Base-by-base conservation (phyloP, 2,113 vertebrate genomes). In the Brienomyrus brachyistius region DNA sequence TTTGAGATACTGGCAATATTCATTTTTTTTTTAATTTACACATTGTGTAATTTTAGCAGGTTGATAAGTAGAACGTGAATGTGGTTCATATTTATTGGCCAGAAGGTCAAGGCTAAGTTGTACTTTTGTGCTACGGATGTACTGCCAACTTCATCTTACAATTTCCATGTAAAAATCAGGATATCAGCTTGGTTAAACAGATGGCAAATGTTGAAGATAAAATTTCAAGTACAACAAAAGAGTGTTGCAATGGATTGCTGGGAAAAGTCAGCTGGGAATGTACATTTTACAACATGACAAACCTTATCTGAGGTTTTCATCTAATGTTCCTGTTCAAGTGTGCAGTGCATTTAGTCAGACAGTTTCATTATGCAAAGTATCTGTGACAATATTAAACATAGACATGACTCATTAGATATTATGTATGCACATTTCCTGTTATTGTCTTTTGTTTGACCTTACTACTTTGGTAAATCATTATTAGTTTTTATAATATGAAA, bases 381-480 rank as follows among this genome's bases (percentile, higher is more conserved):
- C 45, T 27, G 21, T 27, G 21, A 85, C 43, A 8, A 50, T 7
- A 47, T 27, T 27, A 86, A 86, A 86, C 50, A 70, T 51, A 31
- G 19, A 87, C 17, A 40, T 27, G 85, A 35, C 48, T 15, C 48
- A 87, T 17, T n/a, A 86, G 48, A n/a, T 85, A 21, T 50, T 85
- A 86, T 86, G 51, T 47, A 87, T 87, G 85, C 84, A 86, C n/a
- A 45, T 86, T 52, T 86, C 47, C 50, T 86, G 23, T 48, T 15
- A 70, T 43, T 43, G 74, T 80, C 31, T 77, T 35, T 77, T 86
- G 6, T n/a, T 86, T 15, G 15, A 54, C 15, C 47, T 23, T 86
- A 52, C 50, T 31, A 1, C 23, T 52, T 31, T 86, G 21, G 7
- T 23, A n/a, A 83, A 83, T 47, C 80, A 43, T 21, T 11, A 84